Base-by-base conservation (phyloP, 2,888 invertebrate genomes). In the Tupiocoris notatus region DNA sequence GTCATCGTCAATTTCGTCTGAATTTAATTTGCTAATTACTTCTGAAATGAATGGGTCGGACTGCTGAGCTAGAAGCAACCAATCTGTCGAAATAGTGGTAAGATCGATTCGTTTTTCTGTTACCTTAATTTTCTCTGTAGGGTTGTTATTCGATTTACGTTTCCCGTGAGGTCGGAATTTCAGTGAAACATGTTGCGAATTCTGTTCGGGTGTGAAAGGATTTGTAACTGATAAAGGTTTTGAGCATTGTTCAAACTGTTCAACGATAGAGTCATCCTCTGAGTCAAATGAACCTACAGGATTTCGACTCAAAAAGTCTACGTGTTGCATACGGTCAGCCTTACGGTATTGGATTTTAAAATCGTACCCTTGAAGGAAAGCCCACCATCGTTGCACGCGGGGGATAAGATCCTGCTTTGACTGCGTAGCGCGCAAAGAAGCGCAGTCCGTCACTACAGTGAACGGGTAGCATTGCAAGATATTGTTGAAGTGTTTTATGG, bases 371-470 rank as follows among this genome's bases (percentile, higher is more conserved):
- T 81, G 80, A 23, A 82, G 67, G 59, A 81, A 81, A 0, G 81
- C 57, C 82, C 82, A 83, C 82, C 82, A 83, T 0, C 83, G 70
- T 0, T 81, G 81, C 76, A 83, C 81, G 70, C 74, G 67, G 56
- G 81, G 81, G 77, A 79, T 17, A 0, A 83, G 67, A 16, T 83
- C 81, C 56, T 80, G 79, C 62, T 83, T 82, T 0, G 64, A 76
- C 18, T 80, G 77, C 0, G 82, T 81, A 0, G 79, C 68, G 25
- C 81, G 82, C 0, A 83, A 57, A 0, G 82, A 80, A 64, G 82
- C 82, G 64, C 82, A 83, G 67, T 84, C 84, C 1, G 82, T 82
- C 0, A 82, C 65, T 20, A 82, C 75, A 71, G 80, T 81, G 73
- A 84, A 84, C 1, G 65, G 17, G 2, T 80, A 79, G 0, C 82